A percentile compares a stretch with the other conserved stretches of the same genome.
phyloP scores from a whole-genome alignment of 2,888 invertebrate genomes.

The Spodoptera littoralis region DNA sequence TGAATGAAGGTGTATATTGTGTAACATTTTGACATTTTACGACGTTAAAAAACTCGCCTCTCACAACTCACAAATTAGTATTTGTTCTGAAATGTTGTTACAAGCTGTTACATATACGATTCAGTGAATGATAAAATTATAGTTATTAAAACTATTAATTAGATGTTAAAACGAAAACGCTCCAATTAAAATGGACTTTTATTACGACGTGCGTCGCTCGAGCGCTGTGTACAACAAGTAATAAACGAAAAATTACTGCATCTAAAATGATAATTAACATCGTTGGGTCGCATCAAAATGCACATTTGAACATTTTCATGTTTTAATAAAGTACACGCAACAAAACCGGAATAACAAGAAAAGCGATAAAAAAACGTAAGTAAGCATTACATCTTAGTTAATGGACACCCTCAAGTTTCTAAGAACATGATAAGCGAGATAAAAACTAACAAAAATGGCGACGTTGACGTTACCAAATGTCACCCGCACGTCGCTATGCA shows the following conservation, averaged over 20 bases:
- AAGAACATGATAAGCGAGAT: conserved; percentile 68
- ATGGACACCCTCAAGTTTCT: conserved; percentile 65
- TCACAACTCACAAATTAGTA: conserved; percentile 47
- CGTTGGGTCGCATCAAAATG: conserved; percentile 74
- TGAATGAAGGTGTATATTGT: conserved; percentile 12
- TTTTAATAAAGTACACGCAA: conserved; percentile 61
- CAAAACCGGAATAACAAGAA: conserved; percentile 69
- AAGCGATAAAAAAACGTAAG: conserved; percentile 70
- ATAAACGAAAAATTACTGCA: conserved; percentile 79
- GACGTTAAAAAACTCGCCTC: conserved; percentile 15
- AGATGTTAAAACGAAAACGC: conserved; percentile 75
- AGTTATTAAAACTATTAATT: conserved; percentile 76
- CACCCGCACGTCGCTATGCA: conserved; percentile 79
- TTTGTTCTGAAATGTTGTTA: conserved; percentile 57
- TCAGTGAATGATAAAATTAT: conserved; percentile 66
- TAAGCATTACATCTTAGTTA: conserved; percentile 67
- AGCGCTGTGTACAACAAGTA: conserved; percentile 71
- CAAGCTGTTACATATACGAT: conserved; percentile 44
- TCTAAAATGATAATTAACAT: conserved; percentile 75
- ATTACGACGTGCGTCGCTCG: conserved; percentile 64
- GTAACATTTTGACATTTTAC: conserved; percentile 8
- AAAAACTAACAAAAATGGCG: conserved; percentile 73
- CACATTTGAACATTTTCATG: conserved; percentile 61
- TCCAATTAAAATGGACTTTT: conserved; percentile 81
- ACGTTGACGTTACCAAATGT: conserved; percentile 65